Base-by-base conservation (phyloP, 2,113 vertebrate species). In the Sciurus niger region DNA sequence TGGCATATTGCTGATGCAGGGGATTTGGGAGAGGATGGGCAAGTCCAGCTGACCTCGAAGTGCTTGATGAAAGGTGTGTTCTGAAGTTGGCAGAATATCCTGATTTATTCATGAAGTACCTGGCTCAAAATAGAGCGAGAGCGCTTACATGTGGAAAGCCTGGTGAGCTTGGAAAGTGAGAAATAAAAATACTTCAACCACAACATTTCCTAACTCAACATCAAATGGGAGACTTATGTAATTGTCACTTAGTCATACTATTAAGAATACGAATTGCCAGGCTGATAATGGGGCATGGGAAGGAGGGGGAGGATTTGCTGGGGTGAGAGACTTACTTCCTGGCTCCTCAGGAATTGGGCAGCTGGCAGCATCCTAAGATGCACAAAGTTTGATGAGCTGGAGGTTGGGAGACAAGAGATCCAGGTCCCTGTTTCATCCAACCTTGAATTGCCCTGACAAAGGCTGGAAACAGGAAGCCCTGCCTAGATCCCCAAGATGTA, bases 181-280 rank as follows among this genome's bases (percentile, higher is more conserved):
- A 97, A 98, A 97, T 85, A 85, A 2, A 95, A 96, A 93, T 83
- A 91, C 78, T 79, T 92, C 84, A 95, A 94, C 91, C 91, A 97
- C 25, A 37, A 46, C 48, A 93, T 96, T 97, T 96, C 97, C 93
- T 91, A 37, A 88, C 63, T 60, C 70, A 60, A 89, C 95, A 97
- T 98, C 94, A 96, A 96, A 97, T 55, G 37, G 60, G 74, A 40
- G 74, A 89, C 91, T 97, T 96, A 95, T 84, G 87, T 97, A 97
- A 98, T 94, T 37, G 1, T 84, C 95, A 96, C 88, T 98, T 98
- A 96, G 98, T 98, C 97, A 98, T 97, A 98, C 97, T 95, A 93
- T 95, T 96, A 96, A 97, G 96, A 96, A 92, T 12, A 74, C 51
- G 97, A 98, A 97, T 95, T 65, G 77, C 96, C 97, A 98, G 98